Conservation (phyloP, 2,888 invertebrate species). For the Chalcis sispes region DNA sequence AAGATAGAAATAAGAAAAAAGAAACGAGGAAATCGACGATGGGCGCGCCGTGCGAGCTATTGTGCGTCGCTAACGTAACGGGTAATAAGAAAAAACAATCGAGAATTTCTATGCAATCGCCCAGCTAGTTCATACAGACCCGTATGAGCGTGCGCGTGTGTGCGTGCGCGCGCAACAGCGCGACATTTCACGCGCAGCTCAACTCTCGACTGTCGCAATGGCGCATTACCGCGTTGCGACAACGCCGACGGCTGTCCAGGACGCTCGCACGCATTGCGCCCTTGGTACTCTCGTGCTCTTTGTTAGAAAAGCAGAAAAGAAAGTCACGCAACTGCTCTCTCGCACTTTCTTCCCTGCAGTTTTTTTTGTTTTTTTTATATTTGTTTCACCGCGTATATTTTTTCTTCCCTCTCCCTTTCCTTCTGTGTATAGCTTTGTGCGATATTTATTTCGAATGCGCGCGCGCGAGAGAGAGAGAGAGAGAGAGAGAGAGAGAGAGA, state of each 20-base stretch:
- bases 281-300: no score
- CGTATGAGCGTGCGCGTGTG: no score
- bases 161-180: background rate
- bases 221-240: constrained; percentile 27
- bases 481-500: no score
- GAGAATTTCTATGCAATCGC: constrained; percentile 39
- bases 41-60: constrained; percentile 5
- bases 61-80: background rate
- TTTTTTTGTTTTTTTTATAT: background rate
- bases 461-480: no score
- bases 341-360: no score
- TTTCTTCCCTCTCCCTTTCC: background rate
- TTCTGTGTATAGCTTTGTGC: background rate
- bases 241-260: constrained; percentile 37
- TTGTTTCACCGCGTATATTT: background rate
- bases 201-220: constrained; percentile 35
- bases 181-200: constrained; percentile 6
- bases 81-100: constrained; percentile 11
- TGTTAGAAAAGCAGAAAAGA: no score
- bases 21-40: constrained; percentile 13
- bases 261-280: background rate
- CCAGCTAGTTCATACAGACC: no score
- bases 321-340: no score
- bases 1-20: constrained; percentile 21
- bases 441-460: constrained; percentile 28